Base-by-base conservation (phyloP, 2,797 vertebrate genomes). In the Varecia variegata region DNA sequence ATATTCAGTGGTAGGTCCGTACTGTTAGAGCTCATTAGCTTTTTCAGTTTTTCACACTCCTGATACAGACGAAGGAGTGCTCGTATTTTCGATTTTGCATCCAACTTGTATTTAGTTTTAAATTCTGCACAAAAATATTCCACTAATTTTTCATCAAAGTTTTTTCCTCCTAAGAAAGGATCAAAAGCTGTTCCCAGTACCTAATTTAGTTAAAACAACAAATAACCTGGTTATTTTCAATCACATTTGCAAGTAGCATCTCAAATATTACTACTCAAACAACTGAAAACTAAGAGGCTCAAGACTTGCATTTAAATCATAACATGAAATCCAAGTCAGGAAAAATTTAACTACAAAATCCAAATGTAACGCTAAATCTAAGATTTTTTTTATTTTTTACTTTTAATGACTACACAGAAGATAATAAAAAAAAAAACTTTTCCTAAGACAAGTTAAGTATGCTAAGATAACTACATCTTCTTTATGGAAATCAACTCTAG, bases 41-140 rank as follows among this genome's bases (percentile, higher is more conserved):
- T 99, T 96, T 99, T 99, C 93, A 99, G 97, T 91, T 99, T 99
- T 96, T 99, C 99, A 92, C 99, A 99, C 32, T 99, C 99, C 93
- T 99, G 99, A 97, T 98, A 98, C 2, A 99, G 98, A 81, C 99
- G 98, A 94, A 99, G 98, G 38, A 99, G 98, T 23, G 98, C 98
- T 82, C 98, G 98, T 88, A 98, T 98, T 98, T 98, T 98, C 62
- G 98, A 98, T 97, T 98, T 99, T 71, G 99, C 98, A 97, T 99
- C 98, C 95, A 99, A 95, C 95, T 98, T 99, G 96, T 99, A 99
- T 86, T 98, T 99, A 0, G 98, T 95, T 97, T 99, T 98, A 97
- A 99, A 99, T 97, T 99, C 99, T 38, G 95, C 97, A 98, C 98
- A 99, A 30, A 99, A 99, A 92, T 99, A 94, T 95, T 99, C 98